These are phyloP conservation scores for Amia ocellicauda DNA, from an alignment of 2,113 vertebrate species.

Conservation along the genomic window DNA sequence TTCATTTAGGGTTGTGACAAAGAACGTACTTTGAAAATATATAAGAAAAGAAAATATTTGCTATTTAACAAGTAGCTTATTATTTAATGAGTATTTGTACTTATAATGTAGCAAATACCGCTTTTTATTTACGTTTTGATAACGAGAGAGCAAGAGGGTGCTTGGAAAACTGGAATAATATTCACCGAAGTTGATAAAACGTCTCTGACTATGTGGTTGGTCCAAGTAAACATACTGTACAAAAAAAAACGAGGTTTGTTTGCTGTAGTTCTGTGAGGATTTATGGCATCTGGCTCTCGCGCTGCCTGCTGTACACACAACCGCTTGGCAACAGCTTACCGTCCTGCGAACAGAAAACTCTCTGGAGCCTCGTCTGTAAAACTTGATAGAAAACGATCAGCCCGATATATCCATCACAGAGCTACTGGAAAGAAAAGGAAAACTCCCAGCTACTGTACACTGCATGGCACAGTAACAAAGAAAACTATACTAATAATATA, in stretches of 20 bases:
- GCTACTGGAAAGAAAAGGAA: constrained; percentile 8
- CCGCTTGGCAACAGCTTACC: constrained; percentile 10
- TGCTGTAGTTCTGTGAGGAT: not conserved
- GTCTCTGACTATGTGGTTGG: constrained; percentile 8
- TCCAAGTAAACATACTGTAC: constrained; percentile 12
- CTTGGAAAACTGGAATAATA: constrained; percentile 6
- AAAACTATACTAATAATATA: constrained; percentile 15
- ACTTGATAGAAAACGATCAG: constrained; percentile 11
- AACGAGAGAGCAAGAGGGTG: constrained; percentile 1
- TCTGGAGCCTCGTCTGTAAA: constrained; percentile 10
- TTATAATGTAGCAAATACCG: no score
- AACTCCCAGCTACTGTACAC: constrained; percentile 6
- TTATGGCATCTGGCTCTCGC: constrained; percentile 20
- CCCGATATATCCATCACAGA: constrained; percentile 4
- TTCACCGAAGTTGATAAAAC: constrained; percentile 20
- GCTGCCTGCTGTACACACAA: not conserved
- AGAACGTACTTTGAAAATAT: no score
- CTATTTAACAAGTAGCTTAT: no score
- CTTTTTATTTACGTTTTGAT: no score
- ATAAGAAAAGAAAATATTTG: no score
- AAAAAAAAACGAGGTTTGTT: constrained; percentile 4
- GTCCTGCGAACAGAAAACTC: constrained; percentile 20
- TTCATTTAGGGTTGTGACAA: no score
- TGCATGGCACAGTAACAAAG: not conserved
- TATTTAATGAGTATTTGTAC: no score